These are phyloP conservation scores for Cirrhinus mrigala DNA, from an alignment of 2,797 vertebrate species.

Conservation along the genomic window DNA sequence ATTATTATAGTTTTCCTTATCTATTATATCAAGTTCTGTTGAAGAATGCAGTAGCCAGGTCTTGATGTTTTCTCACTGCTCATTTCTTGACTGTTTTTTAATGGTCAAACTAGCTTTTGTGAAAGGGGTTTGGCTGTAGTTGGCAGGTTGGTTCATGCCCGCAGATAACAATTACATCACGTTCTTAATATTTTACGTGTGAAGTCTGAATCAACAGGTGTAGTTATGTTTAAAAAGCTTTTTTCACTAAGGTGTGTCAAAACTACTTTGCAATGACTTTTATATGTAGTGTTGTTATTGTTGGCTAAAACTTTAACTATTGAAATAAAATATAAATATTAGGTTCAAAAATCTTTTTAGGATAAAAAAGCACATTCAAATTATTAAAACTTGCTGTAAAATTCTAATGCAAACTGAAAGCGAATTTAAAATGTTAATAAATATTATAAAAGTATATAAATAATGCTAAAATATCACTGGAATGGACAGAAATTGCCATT, in stretches of 20 bases:
- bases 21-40: not conserved
- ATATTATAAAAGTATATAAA: not conserved
- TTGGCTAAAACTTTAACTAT: not conserved
- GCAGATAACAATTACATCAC: constrained; percentile 16
- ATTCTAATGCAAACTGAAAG: no score
- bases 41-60: not conserved
- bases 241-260: not conserved
- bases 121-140: not conserved
- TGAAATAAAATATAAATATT: not conserved
- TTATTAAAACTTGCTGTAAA: not conserved
- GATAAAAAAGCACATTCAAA: not conserved
- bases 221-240: not conserved
- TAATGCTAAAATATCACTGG: not conserved
- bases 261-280: not conserved
- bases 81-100: not conserved
- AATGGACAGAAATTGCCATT: not conserved
- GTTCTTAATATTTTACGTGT: not conserved
- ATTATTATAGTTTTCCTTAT: not conserved
- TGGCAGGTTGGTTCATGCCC: constrained; percentile 13
- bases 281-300: not conserved
- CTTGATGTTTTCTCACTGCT: not conserved
- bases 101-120: not conserved
- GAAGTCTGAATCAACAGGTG: not conserved
- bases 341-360: not conserved
- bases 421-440: not conserved